phyloP scores from a whole-genome alignment of 2,113 vertebrate genomes.

The Panthera leo region DNA sequence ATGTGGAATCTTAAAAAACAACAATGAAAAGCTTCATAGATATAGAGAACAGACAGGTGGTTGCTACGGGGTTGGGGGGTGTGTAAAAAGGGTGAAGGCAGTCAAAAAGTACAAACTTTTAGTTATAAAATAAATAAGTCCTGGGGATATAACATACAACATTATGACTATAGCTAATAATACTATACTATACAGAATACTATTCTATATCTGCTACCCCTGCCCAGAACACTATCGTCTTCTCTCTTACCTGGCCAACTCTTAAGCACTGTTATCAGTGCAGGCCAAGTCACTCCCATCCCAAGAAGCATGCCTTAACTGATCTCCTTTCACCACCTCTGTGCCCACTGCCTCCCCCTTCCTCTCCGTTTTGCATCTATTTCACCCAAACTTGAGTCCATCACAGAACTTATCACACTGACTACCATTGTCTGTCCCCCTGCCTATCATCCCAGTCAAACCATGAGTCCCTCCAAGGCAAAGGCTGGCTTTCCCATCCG shows the following conservation, averaged over 20 bases:
- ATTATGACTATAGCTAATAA: too few relatives aligned
- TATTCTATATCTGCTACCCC: neutral
- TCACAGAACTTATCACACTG: neutral
- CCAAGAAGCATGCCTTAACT: neutral
- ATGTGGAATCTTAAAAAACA: too few relatives aligned
- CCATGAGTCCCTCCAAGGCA: neutral
- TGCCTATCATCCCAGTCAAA: neutral
- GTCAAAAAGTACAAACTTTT: too few relatives aligned
- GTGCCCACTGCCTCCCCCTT: neutral
- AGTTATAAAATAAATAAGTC: too few relatives aligned
- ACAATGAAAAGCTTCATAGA: too few relatives aligned
- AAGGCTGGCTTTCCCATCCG: neutral
- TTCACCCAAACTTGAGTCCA: neutral
- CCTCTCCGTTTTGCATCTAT: neutral
- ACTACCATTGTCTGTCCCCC: neutral
- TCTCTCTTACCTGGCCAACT: too few relatives aligned
- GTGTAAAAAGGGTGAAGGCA: too few relatives aligned
- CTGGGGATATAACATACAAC: too few relatives aligned
- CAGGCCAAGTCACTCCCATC: neutral
- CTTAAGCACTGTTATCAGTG: neutral
- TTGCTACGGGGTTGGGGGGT: too few relatives aligned
- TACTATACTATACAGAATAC: too few relatives aligned
- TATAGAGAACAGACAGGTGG: too few relatives aligned
- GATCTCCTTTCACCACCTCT: too few relatives aligned
- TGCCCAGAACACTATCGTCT: neutral